These are phyloP conservation scores for Centropristis striata DNA, from an alignment of 2,113 vertebrate genomes.

Conservation along the genomic window DNA sequence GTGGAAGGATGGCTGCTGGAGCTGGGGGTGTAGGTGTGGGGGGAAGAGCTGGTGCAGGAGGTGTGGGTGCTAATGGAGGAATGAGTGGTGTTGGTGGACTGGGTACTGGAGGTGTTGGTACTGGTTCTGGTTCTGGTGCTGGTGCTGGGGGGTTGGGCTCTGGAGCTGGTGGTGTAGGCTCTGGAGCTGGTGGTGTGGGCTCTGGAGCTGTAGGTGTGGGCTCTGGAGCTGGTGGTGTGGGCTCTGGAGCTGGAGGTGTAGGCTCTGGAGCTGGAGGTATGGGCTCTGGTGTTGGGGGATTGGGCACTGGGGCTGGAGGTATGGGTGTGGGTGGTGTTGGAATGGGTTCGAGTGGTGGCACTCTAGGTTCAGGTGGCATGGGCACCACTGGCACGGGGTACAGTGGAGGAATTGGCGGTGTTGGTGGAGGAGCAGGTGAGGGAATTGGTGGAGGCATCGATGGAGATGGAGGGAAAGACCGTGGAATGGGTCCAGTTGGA, in stretches of 20 bases:
- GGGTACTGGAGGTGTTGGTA: conserved; percentile 6
- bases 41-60: conserved; percentile 16
- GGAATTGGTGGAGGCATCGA: conserved; percentile 7
- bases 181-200: not conserved
- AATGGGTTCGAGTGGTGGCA: conserved; percentile 17
- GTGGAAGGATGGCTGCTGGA: conserved; percentile 39
- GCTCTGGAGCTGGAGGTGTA: not conserved
- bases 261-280: not conserved
- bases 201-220: not conserved
- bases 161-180: not conserved
- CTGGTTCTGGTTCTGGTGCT: not conserved
- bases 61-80: conserved; percentile 3
- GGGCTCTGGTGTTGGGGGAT: not conserved
- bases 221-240: not conserved
- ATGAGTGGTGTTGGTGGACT: not conserved
- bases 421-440: not conserved
- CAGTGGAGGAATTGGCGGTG: not conserved
- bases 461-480: conserved; percentile 10
- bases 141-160: not conserved
- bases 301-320: not conserved
- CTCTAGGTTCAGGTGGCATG: conserved; percentile 20
- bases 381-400: not conserved
- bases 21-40: conserved; percentile 24
- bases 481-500: conserved; percentile 12
- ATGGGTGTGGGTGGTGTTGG: conserved; percentile 20